These are phyloP conservation scores for Oryzias woworae DNA, from an alignment of 2,113 vertebrate species.

Conservation along the genomic window DNA sequence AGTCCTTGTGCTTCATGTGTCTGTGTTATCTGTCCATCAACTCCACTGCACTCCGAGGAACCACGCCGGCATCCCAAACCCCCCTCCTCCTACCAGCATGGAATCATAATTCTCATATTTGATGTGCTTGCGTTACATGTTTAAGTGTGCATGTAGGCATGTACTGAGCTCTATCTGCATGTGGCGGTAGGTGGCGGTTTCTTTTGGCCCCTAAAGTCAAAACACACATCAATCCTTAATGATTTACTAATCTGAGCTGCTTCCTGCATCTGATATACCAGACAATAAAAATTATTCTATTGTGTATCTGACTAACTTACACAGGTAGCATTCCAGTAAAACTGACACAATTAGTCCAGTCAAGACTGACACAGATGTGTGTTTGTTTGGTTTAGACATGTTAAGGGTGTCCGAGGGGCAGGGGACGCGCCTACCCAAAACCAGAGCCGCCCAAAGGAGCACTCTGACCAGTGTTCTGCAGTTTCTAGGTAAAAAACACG, in stretches of 20 bases:
- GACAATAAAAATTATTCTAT: neutral
- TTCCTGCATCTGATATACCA: slow-evolving; percentile 14
- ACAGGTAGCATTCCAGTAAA: neutral
- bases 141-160: slow-evolving; percentile 54
- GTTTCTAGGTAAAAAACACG: slow-evolving; percentile 84
- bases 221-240: slow-evolving; percentile 6
- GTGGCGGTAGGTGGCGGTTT: slow-evolving; percentile 3
- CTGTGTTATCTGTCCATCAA: slow-evolving; percentile 78
- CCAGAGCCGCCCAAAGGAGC: slow-evolving; percentile 86
- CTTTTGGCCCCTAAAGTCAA: slow-evolving; percentile 20
- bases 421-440: slow-evolving; percentile 87
- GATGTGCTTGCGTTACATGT: slow-evolving; percentile 13
- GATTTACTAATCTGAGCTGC: neutral
- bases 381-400: slow-evolving; percentile 85
- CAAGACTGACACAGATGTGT: slow-evolving; percentile 48
- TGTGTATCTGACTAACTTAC: neutral
- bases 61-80: slow-evolving; percentile 1
- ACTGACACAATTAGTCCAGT: slow-evolving; percentile 5
- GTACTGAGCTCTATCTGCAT: slow-evolving; percentile 43
- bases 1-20: slow-evolving; percentile 84
- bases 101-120: slow-evolving; percentile 50
- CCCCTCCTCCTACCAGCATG: slow-evolving; percentile 53
- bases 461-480: slow-evolving; percentile 93
- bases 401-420: slow-evolving; percentile 88
- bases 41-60: slow-evolving; percentile 62